Evolutionary conservation across 1,140 invertebrate species (phyloP).

Genomic region (Heliothis subflexa): DNA sequence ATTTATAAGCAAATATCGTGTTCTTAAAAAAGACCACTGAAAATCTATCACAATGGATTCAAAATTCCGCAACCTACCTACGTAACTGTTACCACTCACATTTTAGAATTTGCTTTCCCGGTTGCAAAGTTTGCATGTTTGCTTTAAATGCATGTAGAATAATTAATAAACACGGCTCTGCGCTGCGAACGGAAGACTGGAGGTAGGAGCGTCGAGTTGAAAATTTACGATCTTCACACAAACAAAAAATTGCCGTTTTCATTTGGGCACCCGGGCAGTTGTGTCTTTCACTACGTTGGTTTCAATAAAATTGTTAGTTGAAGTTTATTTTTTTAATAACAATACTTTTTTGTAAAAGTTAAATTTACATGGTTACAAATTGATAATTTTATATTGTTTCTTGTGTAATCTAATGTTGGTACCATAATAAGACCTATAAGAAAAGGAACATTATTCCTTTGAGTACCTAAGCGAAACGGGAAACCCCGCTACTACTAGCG

Average conservation of each 20-base stretch:
- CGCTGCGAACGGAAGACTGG: conserved; percentile 9
- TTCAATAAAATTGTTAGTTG: neutral
- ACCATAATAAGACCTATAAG: too few relatives aligned
- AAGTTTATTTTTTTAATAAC: too few relatives aligned
- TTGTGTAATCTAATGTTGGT: too few relatives aligned
- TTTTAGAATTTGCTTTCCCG: conserved; percentile 37
- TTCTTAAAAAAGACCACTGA: too few relatives aligned
- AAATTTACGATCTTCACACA: conserved; percentile 33
- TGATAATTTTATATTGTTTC: too few relatives aligned
- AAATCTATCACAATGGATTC: neutral
- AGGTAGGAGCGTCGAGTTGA: conserved; percentile 29
- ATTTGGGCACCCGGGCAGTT: conserved; percentile 9
- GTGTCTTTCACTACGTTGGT: neutral
- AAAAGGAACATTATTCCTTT: too few relatives aligned
- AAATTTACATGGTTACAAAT: too few relatives aligned
- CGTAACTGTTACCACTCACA: neutral
- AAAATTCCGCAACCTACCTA: neutral
- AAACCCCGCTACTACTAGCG: too few relatives aligned
- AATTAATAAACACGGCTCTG: conserved; percentile 45
- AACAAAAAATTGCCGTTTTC: conserved; percentile 16
- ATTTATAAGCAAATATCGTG: too few relatives aligned
- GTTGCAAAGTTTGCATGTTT: conserved; percentile 45
- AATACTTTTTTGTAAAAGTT: too few relatives aligned
- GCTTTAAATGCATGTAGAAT: conserved; percentile 45
- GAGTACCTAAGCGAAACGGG: too few relatives aligned